Base-by-base conservation (phyloP, 2,888 invertebrate species). In the Agriopis leucophaearia region DNA sequence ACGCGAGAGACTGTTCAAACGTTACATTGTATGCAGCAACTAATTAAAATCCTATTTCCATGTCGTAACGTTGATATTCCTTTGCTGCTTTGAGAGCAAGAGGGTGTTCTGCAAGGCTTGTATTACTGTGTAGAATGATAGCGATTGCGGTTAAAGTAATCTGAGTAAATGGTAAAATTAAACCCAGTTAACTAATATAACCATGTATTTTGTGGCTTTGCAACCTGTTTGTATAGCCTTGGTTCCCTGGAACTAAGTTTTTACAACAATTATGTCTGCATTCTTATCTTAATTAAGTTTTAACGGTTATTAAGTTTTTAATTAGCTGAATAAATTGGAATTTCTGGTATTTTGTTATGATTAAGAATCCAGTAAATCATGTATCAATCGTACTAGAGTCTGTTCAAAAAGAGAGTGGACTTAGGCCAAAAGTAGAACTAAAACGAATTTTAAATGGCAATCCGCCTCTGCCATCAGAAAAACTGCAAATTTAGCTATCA, bases 91-190 rank as follows among this genome's bases (percentile, higher is more conserved):
- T 54, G 50, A 57, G 56, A 60, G 35, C 44, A 45, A 73, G 70
- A 79, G 61, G 74, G 72, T 72, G 75, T 71, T 76, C 71, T 64
- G 74, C 74, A 73, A 78, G 76, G 75, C 76, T 86, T 80, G 79
- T 84, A 79, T 85, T 84, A 84, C 82, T 80, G 77, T 73, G 76
- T 77, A 80, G 77, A 79, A 78, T 75, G 78, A 79, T 82, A 78
- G 80, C 75, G 74, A 81, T 82, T 87, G 86, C 78, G 87, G 86
- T 88, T 85, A 47, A 61, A 78, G 87, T 87, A 88, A 87, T 81
- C 77, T 63, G 82, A 87, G 86, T 84, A 81, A 85, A 83, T 81
- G 76, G 79, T 84, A 83, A 86, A 86, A 84, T 84, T 83, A 84
- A 82, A 83, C 83, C 83, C 75, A 70, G 77, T 80, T 81, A 79